Evolutionary conservation across 2,113 vertebrate species (phyloP).

Genomic region (Elanoides forficatus): DNA sequence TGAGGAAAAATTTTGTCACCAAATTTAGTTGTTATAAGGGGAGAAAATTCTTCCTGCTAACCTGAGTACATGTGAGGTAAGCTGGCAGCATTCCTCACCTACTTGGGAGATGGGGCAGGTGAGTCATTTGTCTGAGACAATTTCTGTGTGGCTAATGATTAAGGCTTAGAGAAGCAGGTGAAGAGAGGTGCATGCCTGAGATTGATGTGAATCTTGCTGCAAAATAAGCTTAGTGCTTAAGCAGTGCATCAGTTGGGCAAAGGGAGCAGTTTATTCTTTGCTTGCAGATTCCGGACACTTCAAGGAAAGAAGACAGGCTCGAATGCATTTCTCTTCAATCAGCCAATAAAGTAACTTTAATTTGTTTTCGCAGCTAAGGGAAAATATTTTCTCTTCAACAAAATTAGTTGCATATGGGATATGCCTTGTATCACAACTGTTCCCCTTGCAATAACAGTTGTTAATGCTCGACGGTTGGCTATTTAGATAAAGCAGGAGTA

Average conservation of each 20-base stretch:
- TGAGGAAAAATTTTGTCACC: background rate
- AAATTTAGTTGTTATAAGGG: background rate
- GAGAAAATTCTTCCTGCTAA: background rate
- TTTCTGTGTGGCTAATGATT: background rate
- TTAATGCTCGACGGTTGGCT: background rate
- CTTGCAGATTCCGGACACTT: background rate
- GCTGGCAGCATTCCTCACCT: background rate
- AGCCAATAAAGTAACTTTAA: background rate
- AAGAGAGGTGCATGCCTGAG: background rate
- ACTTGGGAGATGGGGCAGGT: background rate
- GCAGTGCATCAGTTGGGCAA: background rate
- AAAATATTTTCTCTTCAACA: slow-evolving; percentile 15
- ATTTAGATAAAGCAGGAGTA: background rate
- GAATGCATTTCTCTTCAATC: background rate
- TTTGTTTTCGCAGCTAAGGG: background rate
- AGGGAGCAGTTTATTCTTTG: background rate
- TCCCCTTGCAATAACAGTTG: background rate
- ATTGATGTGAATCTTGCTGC: background rate
- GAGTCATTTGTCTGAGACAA: background rate
- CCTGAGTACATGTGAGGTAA: too few relatives aligned
- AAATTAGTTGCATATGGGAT: background rate
- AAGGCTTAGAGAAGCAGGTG: background rate
- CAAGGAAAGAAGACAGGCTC: background rate
- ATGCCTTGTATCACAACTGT: background rate
- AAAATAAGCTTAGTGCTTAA: background rate